Evolutionary conservation across 2,888 invertebrate genomes (phyloP), one percentile per base, ranked within the genome.

Genomic region (Lasioglossum leucozonium): DNA sequence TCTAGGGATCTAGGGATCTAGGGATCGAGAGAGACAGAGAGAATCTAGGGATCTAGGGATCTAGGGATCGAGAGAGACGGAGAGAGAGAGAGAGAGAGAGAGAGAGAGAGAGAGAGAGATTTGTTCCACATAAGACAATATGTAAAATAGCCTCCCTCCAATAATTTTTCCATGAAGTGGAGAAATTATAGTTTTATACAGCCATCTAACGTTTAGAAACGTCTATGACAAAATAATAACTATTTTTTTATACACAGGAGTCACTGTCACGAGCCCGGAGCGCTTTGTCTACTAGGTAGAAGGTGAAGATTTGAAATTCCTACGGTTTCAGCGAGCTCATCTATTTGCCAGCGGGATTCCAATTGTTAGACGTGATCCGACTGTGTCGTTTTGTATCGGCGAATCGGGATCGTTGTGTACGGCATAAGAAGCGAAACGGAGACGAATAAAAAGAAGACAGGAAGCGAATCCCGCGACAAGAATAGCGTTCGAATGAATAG

Each of bases 281-380:
- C 5, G 16, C 5, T n/a, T 62, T 30, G 58, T 62, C 30, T 16
- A 16, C 16, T 2, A 30, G 6, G n/a, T n/a, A n/a, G n/a, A n/a
- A n/a, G n/a, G 22, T 8, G 78, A 42, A 65, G 55, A 34, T 67
- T 85, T 85, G 55, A 82, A 82, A 78, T 86, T 86, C 86, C 55
- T 71, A 22, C 65, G 79, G 82, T 79, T 79, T 69, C 77, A 77
- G 13, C 77, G 77, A 55, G 76, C 78, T 87, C 86, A 75, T 80
- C 82, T 87, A 82, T 84, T 85, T 82, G 82, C 82, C 77, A 75
- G 44, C 76, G 72, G 82, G 86, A 86, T 75, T 77, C 82, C 86
- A 22, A 86, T 85, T 82, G 86, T 82, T 82, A 79, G 44, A 82
- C 86, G 81, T 77, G 82, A 82, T 72, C 77, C 79, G 82, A 82